Percentiles rank a stretch among this genome's conserved stretches.
phyloP scores from a whole-genome alignment of 2,113 vertebrate species.

The Chitala chitala region DNA sequence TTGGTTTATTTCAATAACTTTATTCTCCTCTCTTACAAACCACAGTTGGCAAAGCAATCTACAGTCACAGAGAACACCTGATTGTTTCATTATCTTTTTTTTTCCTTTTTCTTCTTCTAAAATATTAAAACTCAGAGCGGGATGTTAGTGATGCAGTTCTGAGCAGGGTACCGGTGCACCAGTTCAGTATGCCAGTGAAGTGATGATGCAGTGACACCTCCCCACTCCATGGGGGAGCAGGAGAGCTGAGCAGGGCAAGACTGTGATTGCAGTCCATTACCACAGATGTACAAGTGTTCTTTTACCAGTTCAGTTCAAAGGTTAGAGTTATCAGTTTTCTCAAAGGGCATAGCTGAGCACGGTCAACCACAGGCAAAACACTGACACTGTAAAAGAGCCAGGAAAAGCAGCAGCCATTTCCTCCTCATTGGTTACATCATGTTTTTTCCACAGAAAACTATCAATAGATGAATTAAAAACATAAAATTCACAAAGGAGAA shows the following conservation, averaged over 20 bases:
- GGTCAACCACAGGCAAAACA: neutral
- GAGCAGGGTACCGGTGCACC: constrained; percentile 11
- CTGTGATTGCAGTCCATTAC: constrained; percentile 21
- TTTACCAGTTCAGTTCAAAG: constrained; percentile 17
- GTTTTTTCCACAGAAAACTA: constrained; percentile 22
- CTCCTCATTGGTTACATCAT: neutral
- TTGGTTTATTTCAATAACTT: constrained; percentile 65
- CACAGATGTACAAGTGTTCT: constrained; percentile 26
- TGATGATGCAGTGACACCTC: constrained; percentile 17
- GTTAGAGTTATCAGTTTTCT: constrained; percentile 22
- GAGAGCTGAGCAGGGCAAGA: constrained; percentile 24
- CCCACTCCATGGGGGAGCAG: constrained; percentile 25
- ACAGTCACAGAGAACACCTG: constrained; percentile 58
- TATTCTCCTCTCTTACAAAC: constrained; percentile 52
- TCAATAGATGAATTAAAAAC: constrained; percentile 44
- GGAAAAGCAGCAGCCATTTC: neutral
- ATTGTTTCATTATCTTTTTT: constrained; percentile 51
- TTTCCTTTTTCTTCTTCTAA: constrained; percentile 52
- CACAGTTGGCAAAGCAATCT: constrained; percentile 54
- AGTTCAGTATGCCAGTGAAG: constrained; percentile 21
- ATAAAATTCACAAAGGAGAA: constrained; percentile 25
- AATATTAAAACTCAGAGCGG: constrained; percentile 59
- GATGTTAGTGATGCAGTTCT: constrained; percentile 39
- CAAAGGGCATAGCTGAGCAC: constrained; percentile 25
- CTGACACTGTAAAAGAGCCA: neutral